These are phyloP conservation scores for Cherax quadricarinatus DNA, from an alignment of 1,140 invertebrate genomes.

Conservation along the genomic window DNA sequence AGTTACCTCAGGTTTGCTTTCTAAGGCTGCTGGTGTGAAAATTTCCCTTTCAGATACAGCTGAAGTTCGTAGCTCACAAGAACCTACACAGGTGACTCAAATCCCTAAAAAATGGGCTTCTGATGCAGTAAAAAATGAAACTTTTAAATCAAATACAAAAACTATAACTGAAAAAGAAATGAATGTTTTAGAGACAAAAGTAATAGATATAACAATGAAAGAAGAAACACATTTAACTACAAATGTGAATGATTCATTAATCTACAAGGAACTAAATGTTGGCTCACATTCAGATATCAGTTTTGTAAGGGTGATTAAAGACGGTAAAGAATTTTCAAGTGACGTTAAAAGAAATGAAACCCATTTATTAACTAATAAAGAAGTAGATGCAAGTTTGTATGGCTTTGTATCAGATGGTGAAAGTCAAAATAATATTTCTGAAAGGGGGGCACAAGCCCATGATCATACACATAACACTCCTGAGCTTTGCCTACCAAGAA, in stretches of 20 bases:
- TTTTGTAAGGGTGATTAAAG: not conserved
- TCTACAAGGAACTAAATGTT: not conserved
- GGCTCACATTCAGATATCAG: no score
- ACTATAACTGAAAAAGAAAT: not conserved
- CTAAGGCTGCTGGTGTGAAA: not conserved
- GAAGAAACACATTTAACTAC: not conserved
- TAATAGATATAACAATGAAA: not conserved
- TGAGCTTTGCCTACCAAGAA: no score
- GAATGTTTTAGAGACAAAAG: not conserved
- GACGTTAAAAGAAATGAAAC: not conserved
- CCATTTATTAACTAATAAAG: not conserved
- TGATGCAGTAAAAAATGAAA: not conserved
- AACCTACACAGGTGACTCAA: not conserved
- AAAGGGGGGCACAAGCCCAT: not conserved
- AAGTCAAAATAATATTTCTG: not conserved
- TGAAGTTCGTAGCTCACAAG: not conserved
- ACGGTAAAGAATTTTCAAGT: not conserved
- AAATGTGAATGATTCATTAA: not conserved
- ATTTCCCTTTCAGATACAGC: not conserved
- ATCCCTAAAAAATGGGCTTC: not conserved
- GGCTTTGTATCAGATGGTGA: not conserved
- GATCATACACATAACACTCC: no score
- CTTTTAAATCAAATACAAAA: not conserved
- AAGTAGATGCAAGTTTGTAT: not conserved
- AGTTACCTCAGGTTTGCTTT: not conserved